Evolutionary conservation across 2,888 invertebrate species (phyloP), one percentile per base, ranked within the genome.

Genomic region (Dioctria linearis): DNA sequence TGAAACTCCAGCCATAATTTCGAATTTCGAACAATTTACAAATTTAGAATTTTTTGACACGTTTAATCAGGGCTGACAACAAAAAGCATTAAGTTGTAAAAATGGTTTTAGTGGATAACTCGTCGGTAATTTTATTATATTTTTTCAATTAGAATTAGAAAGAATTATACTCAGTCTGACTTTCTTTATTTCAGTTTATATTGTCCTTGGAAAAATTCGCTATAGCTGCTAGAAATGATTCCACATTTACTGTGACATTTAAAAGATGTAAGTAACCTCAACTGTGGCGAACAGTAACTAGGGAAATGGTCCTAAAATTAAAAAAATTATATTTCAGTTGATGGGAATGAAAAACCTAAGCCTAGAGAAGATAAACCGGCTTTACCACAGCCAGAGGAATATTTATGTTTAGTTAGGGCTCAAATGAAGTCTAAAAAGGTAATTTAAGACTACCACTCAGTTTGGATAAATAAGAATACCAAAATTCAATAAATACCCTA

Each of bases 241-340:
- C 96, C 75, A 94, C 96, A 66, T 94, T 98, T 71, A 93, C 93
- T 57, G 92, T 98, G 88, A 96, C 96, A 61, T 96, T 98, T 92
- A 98, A 98, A 90, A 92, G 96, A 91, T 98, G 97, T 96, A 92
- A 94, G 95, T 92, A 84, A 67, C 37, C 6, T 25, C 25, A 25
- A 25, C 49, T n/a, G 8, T 54, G 1, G 54, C 3, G 4, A 46
- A 46, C 11, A 4, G 4, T 54, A 4, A 4, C 4, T 11, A 4
- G 54, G 13, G 8, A 61, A 39, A 39, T 76, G n/a, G 13, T 67
- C 2, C 11, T 13, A 13, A 13, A 61, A 3, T 61, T 61, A 13
- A 11, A 13, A 11, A 13, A 25, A 61, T 6, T 6, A n/a, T 13
- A 66, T 90, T 90, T 66, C 86, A 95, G 96, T 94, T 90, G 94